These are phyloP conservation scores for Perithous albicinctus DNA, from an alignment of 2,888 invertebrate genomes.

Conservation along the genomic window DNA sequence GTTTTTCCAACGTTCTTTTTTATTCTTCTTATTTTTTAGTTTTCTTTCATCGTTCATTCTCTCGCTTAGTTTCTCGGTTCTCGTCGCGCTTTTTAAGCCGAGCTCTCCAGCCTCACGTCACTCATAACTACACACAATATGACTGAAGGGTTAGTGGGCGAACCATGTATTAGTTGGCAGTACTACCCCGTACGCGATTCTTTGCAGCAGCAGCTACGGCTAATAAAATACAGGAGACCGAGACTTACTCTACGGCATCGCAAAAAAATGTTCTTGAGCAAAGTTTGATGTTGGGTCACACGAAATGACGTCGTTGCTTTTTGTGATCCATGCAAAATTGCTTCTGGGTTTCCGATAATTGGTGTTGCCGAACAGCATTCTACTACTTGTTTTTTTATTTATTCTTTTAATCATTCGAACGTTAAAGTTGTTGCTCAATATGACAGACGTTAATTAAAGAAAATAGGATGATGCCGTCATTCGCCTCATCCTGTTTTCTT, in stretches of 20 bases:
- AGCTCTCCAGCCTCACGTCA: conserved; percentile 20
- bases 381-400: neutral
- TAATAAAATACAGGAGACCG: conserved; percentile 40
- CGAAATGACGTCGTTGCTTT: neutral
- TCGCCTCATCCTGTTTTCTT: too few species aligned
- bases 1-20: conserved; percentile 47
- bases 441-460: neutral
- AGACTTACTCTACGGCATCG: conserved; percentile 47
- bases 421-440: neutral
- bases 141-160: conserved; percentile 55
- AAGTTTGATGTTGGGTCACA: conserved; percentile 7
- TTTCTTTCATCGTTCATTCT: conserved; percentile 38
- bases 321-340: neutral
- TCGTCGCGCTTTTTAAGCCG: conserved; percentile 39
- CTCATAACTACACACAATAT: conserved; percentile 59
- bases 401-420: neutral
- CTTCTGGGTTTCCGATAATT: neutral
- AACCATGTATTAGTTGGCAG: conserved; percentile 38
- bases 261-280: conserved; percentile 30
- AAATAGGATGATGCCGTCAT: too few species aligned
- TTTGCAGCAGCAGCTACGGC: conserved; percentile 17
- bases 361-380: neutral
- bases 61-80: conserved; percentile 9
- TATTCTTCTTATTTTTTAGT: conserved; percentile 38
- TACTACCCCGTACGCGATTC: conserved; percentile 32